Base-by-base conservation (phyloP, 1,140 invertebrate species). In the Tenebrio molitor region DNA sequence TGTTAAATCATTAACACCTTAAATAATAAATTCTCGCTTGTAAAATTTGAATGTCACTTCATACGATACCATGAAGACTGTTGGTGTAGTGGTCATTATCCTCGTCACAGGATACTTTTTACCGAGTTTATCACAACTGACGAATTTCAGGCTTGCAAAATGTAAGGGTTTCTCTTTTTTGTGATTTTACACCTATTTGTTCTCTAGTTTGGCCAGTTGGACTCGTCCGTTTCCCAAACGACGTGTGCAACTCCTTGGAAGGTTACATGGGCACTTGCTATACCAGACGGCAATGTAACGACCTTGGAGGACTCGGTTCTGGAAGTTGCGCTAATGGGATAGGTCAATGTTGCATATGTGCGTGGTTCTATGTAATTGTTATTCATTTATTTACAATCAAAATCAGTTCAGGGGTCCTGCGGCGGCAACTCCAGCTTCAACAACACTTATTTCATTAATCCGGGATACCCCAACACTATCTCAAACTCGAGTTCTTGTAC, bases 381-480 rank as follows among this genome's bases (percentile, higher is more conserved):
- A 7, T 39, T 3, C 1, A 0, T 10, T 39, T 7, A 16, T 39
- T 65, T 65, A n/a, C 15, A 1, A 10, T 8, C 7, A 39, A 39
- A 41, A 65, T 39, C 69, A 94, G 92, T 93, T 82, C 87, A 89
- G 74, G 86, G 87, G 72, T 84, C 86, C 0, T 94, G 92, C 76
- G 91, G 92, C 3, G 85, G 86, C 8, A 1, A 87, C 87, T 0
- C 90, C 91, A 1, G 87, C 87, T 84, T 90, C 29, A 95, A 95
- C 77, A 93, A 93, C 66, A 95, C 93, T 0, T 95, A 95, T 80
- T 95, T 95, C 80, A 88, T 90, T 0, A 95, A 91, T 82, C 88
- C 88, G 0, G 89, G 87, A 1, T 94, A 91, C 84, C 91, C 91
- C 1, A 85, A 86, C 0, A 86, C 89, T 0, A 91, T 90, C 78